Base-by-base conservation (phyloP, 37 sponge, comb jelly and placozoan genomes). In the Cladorhizidae sp. region DNA sequence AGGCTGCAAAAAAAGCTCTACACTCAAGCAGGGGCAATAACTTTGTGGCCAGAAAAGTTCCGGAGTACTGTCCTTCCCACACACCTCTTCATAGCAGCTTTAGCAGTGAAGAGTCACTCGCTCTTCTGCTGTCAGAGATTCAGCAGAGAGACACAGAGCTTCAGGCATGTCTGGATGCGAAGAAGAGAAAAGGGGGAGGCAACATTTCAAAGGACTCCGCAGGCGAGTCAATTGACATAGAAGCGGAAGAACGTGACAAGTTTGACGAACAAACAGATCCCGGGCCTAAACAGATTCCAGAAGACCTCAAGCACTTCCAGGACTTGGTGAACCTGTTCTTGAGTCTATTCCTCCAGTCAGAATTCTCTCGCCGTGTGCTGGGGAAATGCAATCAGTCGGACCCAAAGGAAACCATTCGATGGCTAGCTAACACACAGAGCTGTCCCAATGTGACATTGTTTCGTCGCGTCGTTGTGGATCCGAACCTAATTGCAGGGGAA, bases 251-350 rank as follows among this genome's bases (percentile, higher is more conserved):
- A 23, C 38, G 45, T 42, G 72, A 41, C 20, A 18, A 1, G 26
- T 39, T 68, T 39, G 12, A 11, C 7, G 25, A 23, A 17, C 25
- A 26, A 22, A 36, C 33, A 9, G 12, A 14, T 35, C 36, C 58
- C 77, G 26, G 32, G 9, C 35, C 77, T 12, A 57, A 76, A 33
- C 31, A 57, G 40, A 31, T 51, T 7, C 42, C 42, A 8, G 40
- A 69, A 6, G 62, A 61, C 7, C 62, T 61, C n/a, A 23, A 68
- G 35, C 69, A n/a, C 21, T 82, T 77, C n/a, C 79, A 72, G 51
- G 86, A 86, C 1, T 73, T 72, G 12, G 29, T 86, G 57, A 52
- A 61, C 28, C 14, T 68, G 22, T 78, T 86, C 36, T 22, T 86
- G 37, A 25, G 36, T 45, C 64, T 86, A 0, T 73, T 73, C 26